Evolutionary conservation across 2,888 invertebrate genomes (phyloP), one percentile per base, ranked within the genome.

Genomic region (Eupeodes luniger): DNA sequence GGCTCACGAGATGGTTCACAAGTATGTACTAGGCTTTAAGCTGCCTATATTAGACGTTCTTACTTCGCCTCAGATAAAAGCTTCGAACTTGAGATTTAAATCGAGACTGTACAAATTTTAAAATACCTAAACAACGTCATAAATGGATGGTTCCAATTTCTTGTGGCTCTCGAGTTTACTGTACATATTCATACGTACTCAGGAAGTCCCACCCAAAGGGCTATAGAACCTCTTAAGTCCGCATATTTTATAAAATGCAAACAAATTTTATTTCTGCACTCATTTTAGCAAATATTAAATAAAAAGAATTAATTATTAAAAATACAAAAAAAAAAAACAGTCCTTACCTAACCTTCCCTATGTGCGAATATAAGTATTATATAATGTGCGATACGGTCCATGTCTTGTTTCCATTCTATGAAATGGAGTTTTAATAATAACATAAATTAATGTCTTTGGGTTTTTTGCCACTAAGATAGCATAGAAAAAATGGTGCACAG

Each of bases 231-330:
- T 34, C 7, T 10, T 12, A 5, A 57, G 34, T 1, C 27, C 27
- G 14, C n/a, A 10, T 5, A n/a, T 36, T 7, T 14, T 36, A 36
- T 4, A 36, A 34, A 14, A 61, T 36, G n/a, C 61, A 34, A 36
- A 61, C 6, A 61, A n/a, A 2, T n/a, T n/a, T 36, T 14, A 9
- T 14, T 61, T n/a, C 7, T 10, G 19, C 19, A 27, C 57, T 12
- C 57, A 5, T 57, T 57, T 27, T 2, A 12, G 10, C 5, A 57
- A 57, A n/a, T 36, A 36, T 78, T 78, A 83, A 78, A 76, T 81
- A 85, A 85, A 76, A 85, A 81, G 80, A 85, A 85, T 85, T 76
- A 81, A 85, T 85, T 85, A 81, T 70, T 76, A 70, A 81, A 70
- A 44, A 81, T 85, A 70, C 70, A 27, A 27, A 27, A 2, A 27